Base-by-base conservation (phyloP, 2,797 vertebrate species). In the Siniperca scherzeri region DNA sequence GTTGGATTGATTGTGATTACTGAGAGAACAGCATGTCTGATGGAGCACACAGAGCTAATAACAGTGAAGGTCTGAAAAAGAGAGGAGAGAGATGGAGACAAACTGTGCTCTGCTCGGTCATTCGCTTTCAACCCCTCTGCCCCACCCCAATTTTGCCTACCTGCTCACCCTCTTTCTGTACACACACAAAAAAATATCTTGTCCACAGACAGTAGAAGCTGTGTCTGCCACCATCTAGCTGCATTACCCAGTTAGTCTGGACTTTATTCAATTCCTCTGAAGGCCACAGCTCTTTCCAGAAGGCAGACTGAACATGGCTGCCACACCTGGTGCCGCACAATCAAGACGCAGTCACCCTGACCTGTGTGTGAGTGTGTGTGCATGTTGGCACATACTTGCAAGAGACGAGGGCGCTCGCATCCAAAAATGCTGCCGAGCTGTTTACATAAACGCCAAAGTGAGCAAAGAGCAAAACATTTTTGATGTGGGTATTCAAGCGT, bases 1-100 rank as follows among this genome's bases (percentile, higher is more conserved):
- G 87, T 48, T 55, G 86, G 82, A 90, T 84, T 88, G 91, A 92
- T 90, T 85, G 85, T 87, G 90, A 92, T 93, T 88, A 88, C 87
- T 61, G 78, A 87, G 87, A 81, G 88, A 91, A 88, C 86, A 90
- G 90, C 70, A 52, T 82, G 88, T 89, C 81, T 92, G 90, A 81
- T 82, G 83, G 81, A 87, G 85, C 84, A 80, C 84, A 82, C 73
- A 12, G 77, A 88, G 90, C 79, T 88, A 79, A 86, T 91, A 79
- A 87, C 81, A 84, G 77, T 30, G 36, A 82, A 71, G 65, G 52
- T 69, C 77, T 76, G 60, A 84, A 16, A 64, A 44, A 80, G 11
- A 65, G 67, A 65, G 30, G n/a, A 46, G 65, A 82, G 75, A 16
- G 56, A 46, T 1, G 11, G 38, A 50, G 72, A 56, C 59, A 25